These are phyloP conservation scores for Grallaria varia DNA, from an alignment of 2,113 vertebrate genomes.

Conservation along the genomic window DNA sequence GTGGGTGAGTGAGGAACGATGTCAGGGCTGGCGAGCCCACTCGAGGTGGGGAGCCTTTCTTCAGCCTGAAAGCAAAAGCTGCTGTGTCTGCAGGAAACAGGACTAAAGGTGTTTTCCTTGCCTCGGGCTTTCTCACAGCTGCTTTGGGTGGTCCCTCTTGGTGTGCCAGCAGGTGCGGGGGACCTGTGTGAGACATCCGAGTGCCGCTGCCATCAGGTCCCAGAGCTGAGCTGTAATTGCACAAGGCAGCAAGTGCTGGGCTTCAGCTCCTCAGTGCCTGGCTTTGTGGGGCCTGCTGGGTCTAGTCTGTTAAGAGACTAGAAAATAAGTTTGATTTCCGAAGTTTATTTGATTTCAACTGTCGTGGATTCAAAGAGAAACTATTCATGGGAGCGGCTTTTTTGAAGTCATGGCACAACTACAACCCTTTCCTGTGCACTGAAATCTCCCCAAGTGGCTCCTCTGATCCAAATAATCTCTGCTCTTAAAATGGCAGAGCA, in stretches of 20 bases:
- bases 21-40: not conserved
- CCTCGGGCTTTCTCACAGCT: accelerated
- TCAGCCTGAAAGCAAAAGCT: accelerated
- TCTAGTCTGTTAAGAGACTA: not conserved
- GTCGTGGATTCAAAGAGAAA: not conserved
- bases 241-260: not conserved
- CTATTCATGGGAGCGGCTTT: not conserved
- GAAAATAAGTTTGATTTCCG: not conserved
- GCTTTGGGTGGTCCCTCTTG: not conserved
- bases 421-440: not conserved
- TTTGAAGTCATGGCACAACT: not conserved
- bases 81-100: not conserved
- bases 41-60: accelerated
- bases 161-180: not conserved
- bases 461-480: not conserved
- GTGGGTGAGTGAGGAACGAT: accelerated
- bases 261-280: not conserved
- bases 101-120: not conserved
- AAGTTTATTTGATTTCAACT: not conserved
- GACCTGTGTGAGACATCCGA: accelerated
- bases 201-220: too few relatives aligned
- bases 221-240: not conserved
- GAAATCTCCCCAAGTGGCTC: not conserved
- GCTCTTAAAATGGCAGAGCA: not conserved
- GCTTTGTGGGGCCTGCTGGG: not conserved